Evolutionary conservation across 2,113 vertebrate species (phyloP).

Genomic region (Agelaius phoeniceus): DNA sequence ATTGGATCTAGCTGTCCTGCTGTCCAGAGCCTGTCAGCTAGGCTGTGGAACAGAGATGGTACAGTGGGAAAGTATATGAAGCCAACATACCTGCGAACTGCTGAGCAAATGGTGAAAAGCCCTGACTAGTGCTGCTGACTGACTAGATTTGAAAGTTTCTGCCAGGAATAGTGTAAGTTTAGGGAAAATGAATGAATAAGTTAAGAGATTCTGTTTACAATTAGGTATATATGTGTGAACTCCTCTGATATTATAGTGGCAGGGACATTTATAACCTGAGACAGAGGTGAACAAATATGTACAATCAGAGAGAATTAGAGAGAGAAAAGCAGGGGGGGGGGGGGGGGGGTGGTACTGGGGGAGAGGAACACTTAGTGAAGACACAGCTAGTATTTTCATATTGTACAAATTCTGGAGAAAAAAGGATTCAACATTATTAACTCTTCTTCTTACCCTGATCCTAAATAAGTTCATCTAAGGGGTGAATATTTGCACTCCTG

Average conservation of each 20-base stretch:
- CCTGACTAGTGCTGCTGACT: neutral
- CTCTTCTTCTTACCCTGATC: neutral
- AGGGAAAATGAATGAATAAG: neutral
- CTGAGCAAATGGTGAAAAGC: conserved; percentile 43
- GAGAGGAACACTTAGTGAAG: neutral
- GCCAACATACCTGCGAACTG: conserved; percentile 20
- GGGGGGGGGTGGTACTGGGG: accelerated
- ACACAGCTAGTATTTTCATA: neutral
- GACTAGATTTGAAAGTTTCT: conserved; percentile 54
- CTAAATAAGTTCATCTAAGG: neutral
- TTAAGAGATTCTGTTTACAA: neutral
- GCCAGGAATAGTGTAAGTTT: conserved; percentile 33
- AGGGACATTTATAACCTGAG: neutral
- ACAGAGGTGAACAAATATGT: neutral
- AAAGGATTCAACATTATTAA: neutral
- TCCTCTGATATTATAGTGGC: neutral
- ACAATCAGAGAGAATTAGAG: neutral
- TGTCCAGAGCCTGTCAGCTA: conserved; percentile 76
- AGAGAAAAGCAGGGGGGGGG: too few relatives aligned
- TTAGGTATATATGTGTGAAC: neutral
- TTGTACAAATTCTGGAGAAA: neutral
- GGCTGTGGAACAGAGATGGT: conserved; percentile 46
- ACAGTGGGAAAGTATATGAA: conserved; percentile 45
- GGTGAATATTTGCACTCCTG: neutral
- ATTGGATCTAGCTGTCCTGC: conserved; percentile 81